Base-by-base conservation (phyloP, 1,140 invertebrate species). In the Laupala kohalensis region DNA sequence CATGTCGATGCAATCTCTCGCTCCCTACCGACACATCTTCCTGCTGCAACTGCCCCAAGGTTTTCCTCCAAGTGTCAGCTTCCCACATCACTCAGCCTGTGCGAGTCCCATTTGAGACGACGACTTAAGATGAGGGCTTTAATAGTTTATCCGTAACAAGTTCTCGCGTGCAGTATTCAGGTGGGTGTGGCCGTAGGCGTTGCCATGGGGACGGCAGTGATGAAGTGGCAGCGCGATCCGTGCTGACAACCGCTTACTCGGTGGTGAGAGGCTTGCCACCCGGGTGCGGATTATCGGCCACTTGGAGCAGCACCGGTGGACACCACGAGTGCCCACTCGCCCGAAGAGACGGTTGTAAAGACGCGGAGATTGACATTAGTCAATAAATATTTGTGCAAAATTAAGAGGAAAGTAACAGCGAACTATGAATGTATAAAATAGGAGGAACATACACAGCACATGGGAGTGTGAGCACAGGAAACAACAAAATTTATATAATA, bases 121-220 rank as follows among this genome's bases (percentile, higher is more conserved):
- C 9, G 37, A 53, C 37, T 53, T 53, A 53, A 53, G 37, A 53
- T 19, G 37, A n/a, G 37, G 37, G 37, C 37, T 53, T 53, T 53
- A 53, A 53, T 53, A 53, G 37, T 53, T 53, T 53, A 53, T 53
- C 37, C 37, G 37, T 53, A 53, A 53, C 37, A 53, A 53, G 37
- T 53, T 53, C 37, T 53, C 37, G 37, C 37, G 37, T 53, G 37
- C 37, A 53, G 37, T 53, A 53, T 53, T 53, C 65, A 27, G 65
- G 24, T 25, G 65, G 65, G 26, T 25, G 24, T 66, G 65, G 65
- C 26, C 26, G 24, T n/a, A 66, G 65, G 65, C 65, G 65, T 66
- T 66, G 65, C 65, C 65, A 66, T 66, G 65, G 65, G 24, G 65
- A 66, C 65, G 26, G 65, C 65, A 9, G 65, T 66, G 65, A 66